Evolutionary conservation across 2,888 invertebrate species (phyloP), one percentile per base, ranked within the genome.

Genomic region (Rotaria socialis): DNA sequence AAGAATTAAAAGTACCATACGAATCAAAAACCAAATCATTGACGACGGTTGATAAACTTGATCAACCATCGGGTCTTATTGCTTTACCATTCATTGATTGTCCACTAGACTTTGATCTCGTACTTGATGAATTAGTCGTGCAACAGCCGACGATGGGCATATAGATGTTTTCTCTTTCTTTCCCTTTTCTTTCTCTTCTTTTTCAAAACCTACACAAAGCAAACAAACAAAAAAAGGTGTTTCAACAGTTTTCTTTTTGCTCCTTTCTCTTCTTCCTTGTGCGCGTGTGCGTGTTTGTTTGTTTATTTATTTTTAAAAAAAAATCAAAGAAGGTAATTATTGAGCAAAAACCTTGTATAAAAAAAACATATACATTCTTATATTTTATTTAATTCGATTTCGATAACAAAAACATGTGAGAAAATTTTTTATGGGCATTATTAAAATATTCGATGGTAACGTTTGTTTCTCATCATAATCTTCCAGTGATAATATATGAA

Each of bases 61-160:
- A 80, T n/a, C 43, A 80, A n/a, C 43, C 43, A 47, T 24, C 8
- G 24, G 47, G 47, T 43, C n/a, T 80, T 43, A 24, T 80, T 47
- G 80, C 80, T 80, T 80, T 80, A 80, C 80, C 80, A 43, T 80
- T 47, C 35, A 80, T 80, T 80, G 80, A 80, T 80, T 80, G 43
- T 43, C 47, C 43, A 80, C 47, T 80, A 47, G 80, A 47, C 24
- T 80, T 47, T 80, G 80, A 80, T 80, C 47, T 80, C 47, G 47
- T 47, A 80, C 47, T 80, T 11, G 80, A 80, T 47, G 80, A 80
- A 47, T 6, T 80, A 47, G n/a, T 80, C 47, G 80, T 80, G 35
- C 67, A 67, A 67, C 67, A 67, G 19, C 67, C 67, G 35, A 67
- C 67, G 67, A 35, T 67, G 19, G 35, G 35, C 35, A 35, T 35